Evolutionary conservation across 1,140 invertebrate species (phyloP), one percentile per base, ranked within the genome.

Genomic region (Drosophila obscura): DNA sequence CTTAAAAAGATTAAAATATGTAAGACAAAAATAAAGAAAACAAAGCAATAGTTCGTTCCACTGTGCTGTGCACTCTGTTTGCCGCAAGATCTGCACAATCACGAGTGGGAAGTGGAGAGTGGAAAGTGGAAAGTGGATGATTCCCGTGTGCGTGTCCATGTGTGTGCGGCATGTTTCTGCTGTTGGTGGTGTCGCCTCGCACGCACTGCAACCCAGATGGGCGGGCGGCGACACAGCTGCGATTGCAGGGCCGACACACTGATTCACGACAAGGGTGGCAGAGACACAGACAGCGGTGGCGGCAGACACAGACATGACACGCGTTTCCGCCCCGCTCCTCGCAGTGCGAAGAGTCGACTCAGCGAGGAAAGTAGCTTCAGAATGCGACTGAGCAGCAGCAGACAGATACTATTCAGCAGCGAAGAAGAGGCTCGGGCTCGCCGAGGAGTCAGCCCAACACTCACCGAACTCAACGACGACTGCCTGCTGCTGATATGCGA

Each of bases 401-500:
- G 49, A 69, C 50, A 51, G 39, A 6, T 58, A 31, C 64, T 51
- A 39, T 51, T 15, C 8, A 19, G 28, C 4, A 9, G 2, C 2
- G 15, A 19, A 5, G n/a, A n/a, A n/a, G n/a, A n/a, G n/a, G n/a
- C n/a, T 35, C 8, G 28, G 31, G 52, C n/a, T n/a, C 51, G 26
- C 4, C 52, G 16, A 5, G 35, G 35, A 39, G 35, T 8, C 19
- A 2, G 15, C 56, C 22, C 39, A 6, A 28, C 56, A 22, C 57
- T 88, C 43, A 77, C 72, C 26, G 53, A 44, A 5, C 64, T 87
- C 19, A 79, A 87, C 53, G 79, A 87, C 43, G 78, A 87, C 67
- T 88, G 83, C 43, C 67, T 87, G 61, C 35, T 87, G 48, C 19
- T 82, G 50, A 88, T 87, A 63, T 88, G 78, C 49, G 61, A 49